Evolutionary conservation across 2,888 invertebrate genomes (phyloP).

Genomic region (Phyllotreta cruciferae): DNA sequence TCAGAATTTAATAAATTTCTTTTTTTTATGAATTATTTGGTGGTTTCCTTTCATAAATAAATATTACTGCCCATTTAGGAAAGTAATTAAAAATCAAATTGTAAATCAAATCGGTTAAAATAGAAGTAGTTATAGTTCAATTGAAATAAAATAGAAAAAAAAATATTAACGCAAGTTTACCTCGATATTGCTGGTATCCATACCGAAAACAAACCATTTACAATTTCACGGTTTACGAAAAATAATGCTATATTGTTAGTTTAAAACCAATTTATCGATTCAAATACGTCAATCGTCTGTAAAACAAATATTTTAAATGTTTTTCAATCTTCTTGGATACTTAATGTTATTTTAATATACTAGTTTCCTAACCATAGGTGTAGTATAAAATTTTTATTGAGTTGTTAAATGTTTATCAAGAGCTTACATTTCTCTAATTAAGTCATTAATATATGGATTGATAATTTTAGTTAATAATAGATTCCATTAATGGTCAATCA

Average conservation of each 20-base stretch:
- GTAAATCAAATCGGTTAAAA: too few relatives aligned
- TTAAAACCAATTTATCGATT: conserved; percentile 17
- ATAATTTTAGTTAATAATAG: neutral
- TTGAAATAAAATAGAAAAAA: conserved; percentile 4
- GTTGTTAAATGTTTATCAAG: neutral
- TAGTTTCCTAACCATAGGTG: conserved; percentile 11
- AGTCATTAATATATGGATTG: neutral
- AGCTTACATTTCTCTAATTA: neutral
- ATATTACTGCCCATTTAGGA: too few relatives aligned
- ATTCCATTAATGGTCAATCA: too few relatives aligned
- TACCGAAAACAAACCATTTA: conserved; percentile 13
- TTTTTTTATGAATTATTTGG: too few relatives aligned
- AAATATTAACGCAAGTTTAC: neutral
- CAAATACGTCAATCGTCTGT: neutral
- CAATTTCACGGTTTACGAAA: conserved; percentile 23
- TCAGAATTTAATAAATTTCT: neutral
- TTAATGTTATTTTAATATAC: conserved; percentile 25
- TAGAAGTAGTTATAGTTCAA: neutral
- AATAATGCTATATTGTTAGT: conserved; percentile 19
- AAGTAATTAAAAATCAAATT: too few relatives aligned
- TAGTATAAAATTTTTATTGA: neutral
- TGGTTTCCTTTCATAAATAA: too few relatives aligned
- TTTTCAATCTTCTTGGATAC: conserved; percentile 24
- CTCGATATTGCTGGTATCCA: conserved; percentile 1
- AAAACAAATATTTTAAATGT: conserved; percentile 14